Evolutionary conservation across 2,113 vertebrate species (phyloP).

Genomic region (Corapipo altera): DNA sequence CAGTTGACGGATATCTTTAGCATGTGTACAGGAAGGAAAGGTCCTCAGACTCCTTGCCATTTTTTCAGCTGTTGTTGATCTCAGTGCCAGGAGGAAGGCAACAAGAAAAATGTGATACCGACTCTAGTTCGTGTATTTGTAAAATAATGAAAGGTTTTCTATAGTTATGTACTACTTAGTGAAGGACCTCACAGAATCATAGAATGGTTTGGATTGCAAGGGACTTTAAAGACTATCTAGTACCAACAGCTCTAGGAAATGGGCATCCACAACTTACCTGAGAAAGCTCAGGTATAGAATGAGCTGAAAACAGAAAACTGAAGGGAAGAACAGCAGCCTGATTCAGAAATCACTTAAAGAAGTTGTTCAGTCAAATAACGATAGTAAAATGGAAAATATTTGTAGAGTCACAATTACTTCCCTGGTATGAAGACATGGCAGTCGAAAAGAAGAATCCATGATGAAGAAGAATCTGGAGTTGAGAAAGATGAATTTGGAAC

Average conservation of each 20-base stretch:
- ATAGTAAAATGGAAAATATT: background rate
- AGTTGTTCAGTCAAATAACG: background rate
- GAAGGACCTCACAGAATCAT: background rate
- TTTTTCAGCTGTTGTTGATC: background rate
- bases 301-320: background rate
- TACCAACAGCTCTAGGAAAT: background rate
- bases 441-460: background rate
- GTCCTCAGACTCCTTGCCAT: background rate
- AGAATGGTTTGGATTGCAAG: background rate
- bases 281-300: background rate
- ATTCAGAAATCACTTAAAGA: background rate
- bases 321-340: background rate
- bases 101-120: background rate
- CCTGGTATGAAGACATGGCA: background rate
- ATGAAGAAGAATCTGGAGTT: background rate
- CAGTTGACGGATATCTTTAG: background rate
- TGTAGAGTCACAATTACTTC: background rate
- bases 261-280: background rate
- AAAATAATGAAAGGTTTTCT: background rate
- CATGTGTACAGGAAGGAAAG: background rate
- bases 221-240: background rate
- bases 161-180: background rate
- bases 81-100: background rate
- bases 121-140: background rate
- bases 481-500: background rate